Conservation (phyloP, 1,140 invertebrate genomes). For the Ctenoplectra terminalis region DNA sequence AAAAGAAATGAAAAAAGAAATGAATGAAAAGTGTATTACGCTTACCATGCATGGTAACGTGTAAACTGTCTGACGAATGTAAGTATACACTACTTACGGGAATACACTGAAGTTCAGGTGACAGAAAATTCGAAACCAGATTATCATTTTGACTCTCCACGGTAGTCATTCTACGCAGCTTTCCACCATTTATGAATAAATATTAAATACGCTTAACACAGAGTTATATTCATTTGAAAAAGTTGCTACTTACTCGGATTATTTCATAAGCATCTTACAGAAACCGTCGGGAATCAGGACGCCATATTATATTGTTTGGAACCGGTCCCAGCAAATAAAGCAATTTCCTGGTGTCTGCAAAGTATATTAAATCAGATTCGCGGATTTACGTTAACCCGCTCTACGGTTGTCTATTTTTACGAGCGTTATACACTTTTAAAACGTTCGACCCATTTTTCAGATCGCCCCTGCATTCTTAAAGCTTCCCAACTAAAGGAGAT, state of each 20-base stretch:
- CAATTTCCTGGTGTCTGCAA: conserved; percentile 1
- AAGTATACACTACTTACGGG: no score
- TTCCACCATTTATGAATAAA: neutral
- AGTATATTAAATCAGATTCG: conserved; percentile 20
- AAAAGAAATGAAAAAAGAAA: no score
- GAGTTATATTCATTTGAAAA: neutral
- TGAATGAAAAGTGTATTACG: no score
- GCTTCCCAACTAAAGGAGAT: conserved; percentile 16
- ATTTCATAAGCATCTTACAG: neutral
- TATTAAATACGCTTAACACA: no score
- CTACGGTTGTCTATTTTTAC: conserved; percentile 4
- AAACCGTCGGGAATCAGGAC: neutral
- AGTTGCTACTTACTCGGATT: neutral
- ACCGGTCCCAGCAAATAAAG: neutral
- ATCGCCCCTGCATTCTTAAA: neutral
- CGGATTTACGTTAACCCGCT: neutral
- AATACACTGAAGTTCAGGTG: no score
- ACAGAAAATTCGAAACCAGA: neutral
- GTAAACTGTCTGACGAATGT: no score
- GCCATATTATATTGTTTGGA: neutral
- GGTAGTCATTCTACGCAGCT: neutral
- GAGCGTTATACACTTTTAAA: conserved; percentile 29
- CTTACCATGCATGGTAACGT: no score
- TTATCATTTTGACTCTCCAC: no score
- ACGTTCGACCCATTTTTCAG: conserved; percentile 32